These are phyloP conservation scores for Phenganax marumi DNA, from an alignment of 92 coral and sea anemone species.

Conservation along the genomic window DNA sequence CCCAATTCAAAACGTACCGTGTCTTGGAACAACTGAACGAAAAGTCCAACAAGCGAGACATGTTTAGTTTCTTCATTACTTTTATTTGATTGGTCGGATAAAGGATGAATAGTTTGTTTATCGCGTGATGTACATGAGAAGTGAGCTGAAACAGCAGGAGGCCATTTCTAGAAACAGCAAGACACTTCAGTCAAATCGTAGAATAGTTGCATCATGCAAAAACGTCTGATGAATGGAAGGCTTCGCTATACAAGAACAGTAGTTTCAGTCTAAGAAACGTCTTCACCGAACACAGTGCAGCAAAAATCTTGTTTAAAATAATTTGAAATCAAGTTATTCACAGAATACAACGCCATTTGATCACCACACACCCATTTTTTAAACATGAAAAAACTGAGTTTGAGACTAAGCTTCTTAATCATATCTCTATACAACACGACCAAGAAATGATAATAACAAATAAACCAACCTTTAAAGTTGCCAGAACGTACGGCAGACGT, in stretches of 20 bases:
- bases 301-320: background rate
- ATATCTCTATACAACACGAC: background rate
- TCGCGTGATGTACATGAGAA: background rate
- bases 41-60: constrained; percentile 17
- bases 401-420: background rate
- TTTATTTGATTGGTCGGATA: constrained; percentile 1
- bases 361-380: too few species aligned
- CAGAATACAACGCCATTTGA: too few species aligned
- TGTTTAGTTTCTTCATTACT: background rate
- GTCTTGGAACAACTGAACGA: constrained; percentile 23
- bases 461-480: constrained; percentile 63
- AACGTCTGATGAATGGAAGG: too few species aligned
- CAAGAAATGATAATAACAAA: background rate
- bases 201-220: too few species aligned
- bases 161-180: constrained; percentile 27
- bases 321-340: too few species aligned
- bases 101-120: background rate
- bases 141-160: constrained; percentile 29
- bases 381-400: too few species aligned
- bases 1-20: constrained; percentile 20
- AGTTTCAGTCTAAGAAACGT: too few species aligned
- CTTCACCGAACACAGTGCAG: background rate
- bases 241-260: too few species aligned
- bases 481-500: constrained; percentile 71
- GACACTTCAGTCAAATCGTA: background rate